Conservation (phyloP, 2,113 vertebrate species). For the Larimichthys polyactis region DNA sequence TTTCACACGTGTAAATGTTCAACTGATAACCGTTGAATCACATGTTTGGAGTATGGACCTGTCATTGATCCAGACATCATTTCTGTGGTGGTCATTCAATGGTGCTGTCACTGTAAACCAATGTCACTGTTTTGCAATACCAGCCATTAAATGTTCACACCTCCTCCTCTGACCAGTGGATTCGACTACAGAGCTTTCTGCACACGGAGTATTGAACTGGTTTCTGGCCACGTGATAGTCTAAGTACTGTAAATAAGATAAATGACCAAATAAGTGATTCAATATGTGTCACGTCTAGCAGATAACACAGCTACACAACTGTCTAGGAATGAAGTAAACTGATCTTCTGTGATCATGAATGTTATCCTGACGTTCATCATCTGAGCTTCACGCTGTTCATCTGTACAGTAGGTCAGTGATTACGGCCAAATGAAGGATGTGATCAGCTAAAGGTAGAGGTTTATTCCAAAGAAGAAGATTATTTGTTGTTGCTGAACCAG, state of each 20-base stretch:
- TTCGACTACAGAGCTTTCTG: not conserved
- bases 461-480: too few species aligned
- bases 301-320: not conserved
- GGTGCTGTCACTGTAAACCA: conserved; percentile 27
- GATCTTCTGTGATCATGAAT: not conserved
- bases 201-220: not conserved
- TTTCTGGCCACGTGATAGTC: not conserved
- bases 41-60: not conserved
- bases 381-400: not conserved
- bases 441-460: too few species aligned
- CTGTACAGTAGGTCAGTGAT: not conserved
- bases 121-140: conserved; percentile 15
- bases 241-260: not conserved
- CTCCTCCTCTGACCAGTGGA: conserved; percentile 5
- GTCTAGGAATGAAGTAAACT: not conserved
- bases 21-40: not conserved
- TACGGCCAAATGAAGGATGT: not conserved
- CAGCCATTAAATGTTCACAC: conserved; percentile 58
- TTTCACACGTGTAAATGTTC: conserved; percentile 6
- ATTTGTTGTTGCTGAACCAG: too few species aligned
- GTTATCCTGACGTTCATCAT: not conserved
- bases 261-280: not conserved
- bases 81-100: not conserved
- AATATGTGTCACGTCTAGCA: not conserved
- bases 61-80: conserved; percentile 3